phyloP scores from a whole-genome alignment of 2,113 vertebrate species.

The Mustela nigripes region DNA sequence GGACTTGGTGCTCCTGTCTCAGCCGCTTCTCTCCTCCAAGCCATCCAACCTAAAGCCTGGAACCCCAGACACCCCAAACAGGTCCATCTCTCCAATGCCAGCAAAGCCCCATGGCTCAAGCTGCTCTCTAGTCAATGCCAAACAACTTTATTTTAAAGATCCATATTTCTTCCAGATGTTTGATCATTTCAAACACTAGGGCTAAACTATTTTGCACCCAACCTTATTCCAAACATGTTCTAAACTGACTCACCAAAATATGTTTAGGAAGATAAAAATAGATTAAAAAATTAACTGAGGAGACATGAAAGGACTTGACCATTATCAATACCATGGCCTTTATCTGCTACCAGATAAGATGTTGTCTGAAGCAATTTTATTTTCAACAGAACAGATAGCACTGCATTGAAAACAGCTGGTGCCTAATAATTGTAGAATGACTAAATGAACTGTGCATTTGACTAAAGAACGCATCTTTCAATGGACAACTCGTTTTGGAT shows the following conservation, averaged over 20 bases:
- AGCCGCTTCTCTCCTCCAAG: no score
- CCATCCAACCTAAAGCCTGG: neutral
- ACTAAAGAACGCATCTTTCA: neutral
- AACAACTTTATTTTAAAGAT: neutral
- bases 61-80: no score
- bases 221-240: neutral
- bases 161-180: neutral
- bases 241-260: neutral
- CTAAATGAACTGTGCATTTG: neutral
- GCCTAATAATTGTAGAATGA: neutral
- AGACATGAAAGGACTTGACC: neutral
- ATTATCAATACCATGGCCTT: accelerated
- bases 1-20: neutral
- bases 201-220: neutral
- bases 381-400: neutral
- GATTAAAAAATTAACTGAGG: neutral
- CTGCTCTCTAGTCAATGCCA: accelerated
- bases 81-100: accelerated
- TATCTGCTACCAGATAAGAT: neutral
- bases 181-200: neutral
- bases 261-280: neutral
- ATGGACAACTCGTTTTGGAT: neutral
- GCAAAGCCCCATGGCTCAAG: neutral
- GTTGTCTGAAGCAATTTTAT: neutral
- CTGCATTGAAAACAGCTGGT: neutral